phyloP scores from a whole-genome alignment of 1,140 invertebrate genomes.

The Ceratina japonica region DNA sequence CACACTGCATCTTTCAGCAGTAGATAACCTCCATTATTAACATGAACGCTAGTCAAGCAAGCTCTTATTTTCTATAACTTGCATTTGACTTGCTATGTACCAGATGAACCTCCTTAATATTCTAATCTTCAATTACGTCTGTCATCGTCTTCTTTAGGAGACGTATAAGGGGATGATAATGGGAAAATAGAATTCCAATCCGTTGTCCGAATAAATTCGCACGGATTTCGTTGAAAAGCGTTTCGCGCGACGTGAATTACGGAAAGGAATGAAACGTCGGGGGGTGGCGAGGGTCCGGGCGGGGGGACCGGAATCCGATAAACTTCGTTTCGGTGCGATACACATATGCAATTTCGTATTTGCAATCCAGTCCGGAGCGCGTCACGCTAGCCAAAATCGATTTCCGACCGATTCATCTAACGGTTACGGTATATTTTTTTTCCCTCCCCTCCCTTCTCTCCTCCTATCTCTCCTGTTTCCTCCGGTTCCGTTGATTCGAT shows the following conservation, averaged over 20 bases:
- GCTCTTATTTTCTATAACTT: too few species aligned
- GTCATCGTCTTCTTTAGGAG: neutral
- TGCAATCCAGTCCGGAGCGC: constrained; percentile 39
- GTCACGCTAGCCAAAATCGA: constrained; percentile 58
- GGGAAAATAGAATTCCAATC: neutral
- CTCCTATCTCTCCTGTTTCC: constrained; percentile 15
- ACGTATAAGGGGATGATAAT: neutral
- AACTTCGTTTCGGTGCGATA: constrained; percentile 40
- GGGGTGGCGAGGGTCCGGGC: neutral
- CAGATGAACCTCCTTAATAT: too few species aligned
- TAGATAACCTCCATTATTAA: too few species aligned
- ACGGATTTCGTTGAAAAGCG: constrained; percentile 25
- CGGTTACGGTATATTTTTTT: constrained; percentile 55
- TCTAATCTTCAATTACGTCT: too few species aligned
- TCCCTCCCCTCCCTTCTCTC: neutral
- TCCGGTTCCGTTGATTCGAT: neutral
- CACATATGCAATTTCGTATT: constrained; percentile 46
- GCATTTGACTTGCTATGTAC: too few species aligned
- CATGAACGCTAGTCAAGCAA: too few species aligned
- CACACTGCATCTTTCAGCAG: too few species aligned
- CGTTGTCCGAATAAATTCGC: constrained; percentile 31
- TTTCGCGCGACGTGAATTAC: constrained; percentile 27
- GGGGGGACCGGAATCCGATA: constrained; percentile 36
- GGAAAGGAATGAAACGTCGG: constrained; percentile 37
- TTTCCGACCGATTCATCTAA: constrained; percentile 57